phyloP scores from a whole-genome alignment of 2,797 vertebrate genomes.

The Coranthus polyacanthus region DNA sequence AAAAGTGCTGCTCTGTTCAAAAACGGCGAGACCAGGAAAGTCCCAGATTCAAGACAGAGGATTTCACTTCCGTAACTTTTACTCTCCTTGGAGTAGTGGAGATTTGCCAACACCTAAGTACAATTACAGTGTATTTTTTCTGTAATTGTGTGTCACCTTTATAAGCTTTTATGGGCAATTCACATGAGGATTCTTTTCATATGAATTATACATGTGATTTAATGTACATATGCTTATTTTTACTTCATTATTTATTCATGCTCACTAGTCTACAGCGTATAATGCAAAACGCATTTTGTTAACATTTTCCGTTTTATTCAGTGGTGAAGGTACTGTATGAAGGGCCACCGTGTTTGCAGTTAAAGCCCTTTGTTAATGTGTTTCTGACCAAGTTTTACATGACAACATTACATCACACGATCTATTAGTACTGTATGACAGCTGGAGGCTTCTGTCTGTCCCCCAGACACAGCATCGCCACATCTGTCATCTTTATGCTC shows the following conservation, averaged over 20 bases:
- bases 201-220: not conserved
- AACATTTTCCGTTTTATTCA: not conserved
- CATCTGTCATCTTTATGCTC: constrained; percentile 67
- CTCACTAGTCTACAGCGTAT: not conserved
- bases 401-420: constrained; percentile 22
- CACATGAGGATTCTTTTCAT: not conserved
- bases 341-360: not conserved
- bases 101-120: too few relatives aligned
- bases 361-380: not conserved
- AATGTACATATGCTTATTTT: not conserved
- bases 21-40: not conserved
- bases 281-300: not conserved
- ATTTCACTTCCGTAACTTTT: too few relatives aligned
- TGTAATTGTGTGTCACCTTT: too few relatives aligned
- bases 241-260: not conserved
- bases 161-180: too few relatives aligned
- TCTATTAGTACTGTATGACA: constrained; percentile 18
- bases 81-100: too few relatives aligned
- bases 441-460: constrained; percentile 35
- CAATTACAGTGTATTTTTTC: too few relatives aligned
- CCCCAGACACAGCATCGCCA: constrained; percentile 35
- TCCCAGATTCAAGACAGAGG: not conserved
- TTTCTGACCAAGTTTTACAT: not conserved
- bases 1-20: constrained; percentile 45
- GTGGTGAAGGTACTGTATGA: not conserved